These are phyloP conservation scores for Morone saxatilis DNA, from an alignment of 2,113 vertebrate genomes.

Conservation along the genomic window DNA sequence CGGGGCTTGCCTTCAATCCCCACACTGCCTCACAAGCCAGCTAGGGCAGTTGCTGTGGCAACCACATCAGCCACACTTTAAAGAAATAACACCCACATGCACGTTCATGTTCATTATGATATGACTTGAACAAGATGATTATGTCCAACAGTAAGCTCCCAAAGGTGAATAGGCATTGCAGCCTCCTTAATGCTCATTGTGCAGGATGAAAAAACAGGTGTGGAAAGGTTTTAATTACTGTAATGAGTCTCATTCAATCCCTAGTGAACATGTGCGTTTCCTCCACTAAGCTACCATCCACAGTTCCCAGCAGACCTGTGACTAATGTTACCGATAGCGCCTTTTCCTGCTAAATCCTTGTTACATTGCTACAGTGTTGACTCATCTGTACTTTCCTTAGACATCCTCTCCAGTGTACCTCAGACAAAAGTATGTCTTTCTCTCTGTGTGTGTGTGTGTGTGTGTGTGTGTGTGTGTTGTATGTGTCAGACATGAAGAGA, in stretches of 20 bases:
- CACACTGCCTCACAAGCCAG: constrained; percentile 39
- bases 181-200: constrained; percentile 12
- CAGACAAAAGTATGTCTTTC: neutral
- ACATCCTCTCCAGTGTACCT: constrained; percentile 10
- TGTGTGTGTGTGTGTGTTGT: constrained; percentile 26
- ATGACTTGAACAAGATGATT: constrained; percentile 35
- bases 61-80: constrained; percentile 60
- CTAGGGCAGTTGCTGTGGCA: constrained; percentile 73
- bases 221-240: constrained; percentile 62
- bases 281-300: constrained; percentile 39
- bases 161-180: constrained; percentile 9
- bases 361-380: constrained; percentile 4
- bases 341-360: constrained; percentile 42
- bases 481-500: constrained; percentile 56
- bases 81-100: constrained; percentile 15
- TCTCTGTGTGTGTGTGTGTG: constrained; percentile 4
- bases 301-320: constrained; percentile 54
- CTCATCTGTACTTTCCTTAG: constrained; percentile 17
- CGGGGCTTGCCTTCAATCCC: constrained; percentile 52
- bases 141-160: constrained; percentile 27
- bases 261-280: constrained; percentile 43
- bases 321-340: constrained; percentile 43
- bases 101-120: constrained; percentile 39
- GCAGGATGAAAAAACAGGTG: constrained; percentile 33
- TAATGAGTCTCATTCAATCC: constrained; percentile 58